These are phyloP conservation scores for Pedionomus torquatus DNA, from an alignment of 2,113 vertebrate genomes.

Conservation along the genomic window DNA sequence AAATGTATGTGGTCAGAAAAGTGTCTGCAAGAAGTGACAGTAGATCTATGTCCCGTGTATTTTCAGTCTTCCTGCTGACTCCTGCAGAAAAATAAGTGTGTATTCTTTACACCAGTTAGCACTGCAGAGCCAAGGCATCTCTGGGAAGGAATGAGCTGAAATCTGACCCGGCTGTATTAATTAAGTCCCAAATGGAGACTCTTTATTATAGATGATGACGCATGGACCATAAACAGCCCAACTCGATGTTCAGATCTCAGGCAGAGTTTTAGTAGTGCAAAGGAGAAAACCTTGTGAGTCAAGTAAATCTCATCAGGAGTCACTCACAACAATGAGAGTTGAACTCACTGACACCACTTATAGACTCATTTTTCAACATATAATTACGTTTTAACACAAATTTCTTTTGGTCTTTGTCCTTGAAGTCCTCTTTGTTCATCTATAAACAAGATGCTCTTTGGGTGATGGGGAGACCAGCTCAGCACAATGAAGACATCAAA, in stretches of 20 bases:
- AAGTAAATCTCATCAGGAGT: slow-evolving; percentile 16
- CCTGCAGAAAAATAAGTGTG: slow-evolving; percentile 1
- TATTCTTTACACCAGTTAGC: slow-evolving; percentile 18
- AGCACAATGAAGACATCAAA: background rate
- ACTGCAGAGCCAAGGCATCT: background rate
- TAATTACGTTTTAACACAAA: slow-evolving; percentile 33
- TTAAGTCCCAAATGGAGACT: slow-evolving; percentile 10
- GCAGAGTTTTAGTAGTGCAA: background rate
- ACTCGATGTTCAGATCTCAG: background rate
- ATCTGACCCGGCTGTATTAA: slow-evolving; percentile 54
- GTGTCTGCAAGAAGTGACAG: background rate
- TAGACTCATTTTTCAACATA: slow-evolving; percentile 7
- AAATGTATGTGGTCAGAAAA: slow-evolving; percentile 3
- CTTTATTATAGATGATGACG: background rate
- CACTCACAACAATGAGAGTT: background rate
- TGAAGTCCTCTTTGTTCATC: background rate
- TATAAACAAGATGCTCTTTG: background rate
- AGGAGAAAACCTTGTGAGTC: background rate
- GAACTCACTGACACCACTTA: slow-evolving; percentile 30
- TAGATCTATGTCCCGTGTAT: background rate
- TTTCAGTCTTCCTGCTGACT: slow-evolving; percentile 47
- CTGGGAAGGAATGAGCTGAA: slow-evolving; percentile 15
- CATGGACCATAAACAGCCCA: background rate
- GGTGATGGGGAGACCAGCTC: background rate
- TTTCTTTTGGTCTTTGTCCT: slow-evolving; percentile 29